Evolutionary conservation across 2,888 invertebrate species (phyloP).

Genomic region (Eupithecia centaureata): DNA sequence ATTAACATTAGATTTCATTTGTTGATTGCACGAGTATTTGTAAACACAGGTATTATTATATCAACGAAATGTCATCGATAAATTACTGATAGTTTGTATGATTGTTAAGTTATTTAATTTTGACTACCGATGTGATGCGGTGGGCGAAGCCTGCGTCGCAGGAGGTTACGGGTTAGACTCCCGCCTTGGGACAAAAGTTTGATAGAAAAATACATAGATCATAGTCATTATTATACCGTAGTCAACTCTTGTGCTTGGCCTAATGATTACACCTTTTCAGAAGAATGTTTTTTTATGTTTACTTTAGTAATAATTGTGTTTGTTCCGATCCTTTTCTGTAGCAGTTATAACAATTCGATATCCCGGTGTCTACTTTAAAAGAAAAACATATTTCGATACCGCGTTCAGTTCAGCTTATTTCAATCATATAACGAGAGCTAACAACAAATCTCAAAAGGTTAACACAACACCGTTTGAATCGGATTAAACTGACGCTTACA

Average conservation of each 20-base stretch:
- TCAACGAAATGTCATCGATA: background rate
- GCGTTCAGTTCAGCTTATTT: background rate
- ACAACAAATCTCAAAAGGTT: conserved; percentile 4
- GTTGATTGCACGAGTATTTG: background rate
- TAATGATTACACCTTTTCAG: too few relatives aligned
- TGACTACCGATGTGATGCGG: too few relatives aligned
- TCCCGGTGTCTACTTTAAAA: background rate
- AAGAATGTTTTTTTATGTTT: too few relatives aligned
- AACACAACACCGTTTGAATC: background rate
- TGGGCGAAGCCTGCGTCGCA: too few relatives aligned
- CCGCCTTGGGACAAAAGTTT: too few relatives aligned
- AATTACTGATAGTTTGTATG: background rate
- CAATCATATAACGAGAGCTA: background rate
- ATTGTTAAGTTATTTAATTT: background rate
- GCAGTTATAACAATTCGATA: background rate
- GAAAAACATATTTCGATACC: background rate
- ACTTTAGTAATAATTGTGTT: too few relatives aligned
- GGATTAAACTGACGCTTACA: background rate
- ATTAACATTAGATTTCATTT: conserved; percentile 29
- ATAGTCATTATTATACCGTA: too few relatives aligned
- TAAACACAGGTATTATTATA: background rate
- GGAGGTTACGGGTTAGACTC: too few relatives aligned
- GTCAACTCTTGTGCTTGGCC: too few relatives aligned
- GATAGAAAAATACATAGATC: too few relatives aligned
- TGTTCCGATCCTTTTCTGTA: too few relatives aligned